Percentiles rank a stretch among this genome's conserved stretches.
phyloP scores from a whole-genome alignment of 2,888 invertebrate genomes.

The Zootermopsis nevadensis region DNA sequence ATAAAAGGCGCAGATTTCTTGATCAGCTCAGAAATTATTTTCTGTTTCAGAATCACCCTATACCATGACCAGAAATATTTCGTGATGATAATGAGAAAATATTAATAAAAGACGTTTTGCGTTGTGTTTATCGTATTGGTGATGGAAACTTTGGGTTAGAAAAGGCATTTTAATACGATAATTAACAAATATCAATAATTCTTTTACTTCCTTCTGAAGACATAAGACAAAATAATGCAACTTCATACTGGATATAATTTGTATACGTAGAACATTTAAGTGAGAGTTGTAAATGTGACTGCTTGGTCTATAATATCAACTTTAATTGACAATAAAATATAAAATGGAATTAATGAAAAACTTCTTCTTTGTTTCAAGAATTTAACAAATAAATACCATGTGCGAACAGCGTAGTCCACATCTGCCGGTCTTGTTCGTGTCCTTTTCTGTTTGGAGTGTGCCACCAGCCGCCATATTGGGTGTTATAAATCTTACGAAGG shows the following conservation, averaged over 20 bases:
- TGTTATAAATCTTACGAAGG: slow-evolving; percentile 15
- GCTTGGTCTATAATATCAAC: not conserved
- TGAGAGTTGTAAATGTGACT: not conserved
- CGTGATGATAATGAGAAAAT: too few relatives aligned
- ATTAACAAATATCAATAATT: slow-evolving; percentile 22
- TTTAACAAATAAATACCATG: not conserved
- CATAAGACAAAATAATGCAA: not conserved
- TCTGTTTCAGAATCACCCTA: too few relatives aligned
- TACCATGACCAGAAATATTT: too few relatives aligned
- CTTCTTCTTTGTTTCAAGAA: not conserved
- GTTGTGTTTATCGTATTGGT: not conserved
- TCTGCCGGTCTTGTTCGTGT: not conserved
- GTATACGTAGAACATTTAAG: slow-evolving; percentile 5
- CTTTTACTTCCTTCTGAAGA: not conserved
- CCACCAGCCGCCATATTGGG: not conserved
- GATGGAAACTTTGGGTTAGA: not conserved
- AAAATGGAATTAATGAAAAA: not conserved
- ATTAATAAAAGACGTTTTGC: not conserved
- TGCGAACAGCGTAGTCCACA: not conserved
- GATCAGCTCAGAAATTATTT: too few relatives aligned
- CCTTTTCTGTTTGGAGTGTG: not conserved
- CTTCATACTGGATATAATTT: not conserved
- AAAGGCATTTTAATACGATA: slow-evolving; percentile 12
- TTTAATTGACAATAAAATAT: not conserved
- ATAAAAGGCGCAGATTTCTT: too few relatives aligned